Evolutionary conservation across 2,797 vertebrate species (phyloP).

Genomic region (Numenius phaeopus): DNA sequence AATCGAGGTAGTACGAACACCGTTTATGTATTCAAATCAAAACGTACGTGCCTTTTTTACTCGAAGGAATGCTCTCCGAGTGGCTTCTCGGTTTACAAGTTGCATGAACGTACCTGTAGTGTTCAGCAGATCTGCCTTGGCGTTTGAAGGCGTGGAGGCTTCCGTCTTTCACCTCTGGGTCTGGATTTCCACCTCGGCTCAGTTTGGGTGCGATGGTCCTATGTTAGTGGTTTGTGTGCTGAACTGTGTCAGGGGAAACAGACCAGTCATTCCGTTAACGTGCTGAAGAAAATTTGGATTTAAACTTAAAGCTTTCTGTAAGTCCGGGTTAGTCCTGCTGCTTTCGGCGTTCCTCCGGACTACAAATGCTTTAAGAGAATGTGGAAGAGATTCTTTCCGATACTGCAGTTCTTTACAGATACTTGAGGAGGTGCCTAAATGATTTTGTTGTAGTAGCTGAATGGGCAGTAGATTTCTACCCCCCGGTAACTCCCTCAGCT

Average conservation of each 20-base stretch:
- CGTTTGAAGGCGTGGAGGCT: background rate
- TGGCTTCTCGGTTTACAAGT: slow-evolving; percentile 32
- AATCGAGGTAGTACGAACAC: background rate
- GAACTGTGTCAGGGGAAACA: background rate
- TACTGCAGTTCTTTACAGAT: slow-evolving; percentile 38
- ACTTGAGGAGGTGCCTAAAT: slow-evolving; percentile 47
- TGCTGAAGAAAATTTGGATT: slow-evolving; percentile 13
- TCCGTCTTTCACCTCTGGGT: background rate
- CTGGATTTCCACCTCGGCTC: background rate
- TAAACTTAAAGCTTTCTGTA: slow-evolving; percentile 33
- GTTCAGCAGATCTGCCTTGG: background rate
- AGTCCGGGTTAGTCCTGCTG: slow-evolving; percentile 21
- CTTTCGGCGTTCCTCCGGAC: background rate
- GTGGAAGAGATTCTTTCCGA: slow-evolving; percentile 28
- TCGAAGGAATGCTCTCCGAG: background rate
- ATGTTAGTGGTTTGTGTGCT: background rate
- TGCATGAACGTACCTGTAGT: background rate
- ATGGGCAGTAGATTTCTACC: slow-evolving; percentile 10
- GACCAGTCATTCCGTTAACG: background rate
- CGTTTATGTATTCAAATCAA: slow-evolving; percentile 8
- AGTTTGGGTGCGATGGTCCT: background rate
- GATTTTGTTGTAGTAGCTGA: slow-evolving; percentile 6
- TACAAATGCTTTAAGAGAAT: slow-evolving; percentile 36
- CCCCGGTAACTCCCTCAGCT: slow-evolving; percentile 11
- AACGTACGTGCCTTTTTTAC: background rate